A percentile compares a stretch with the other conserved stretches of the same genome.
These are phyloP conservation scores for Aphidoletes aphidimyza DNA, from an alignment of 2,888 invertebrate species.

Conservation along the genomic window DNA sequence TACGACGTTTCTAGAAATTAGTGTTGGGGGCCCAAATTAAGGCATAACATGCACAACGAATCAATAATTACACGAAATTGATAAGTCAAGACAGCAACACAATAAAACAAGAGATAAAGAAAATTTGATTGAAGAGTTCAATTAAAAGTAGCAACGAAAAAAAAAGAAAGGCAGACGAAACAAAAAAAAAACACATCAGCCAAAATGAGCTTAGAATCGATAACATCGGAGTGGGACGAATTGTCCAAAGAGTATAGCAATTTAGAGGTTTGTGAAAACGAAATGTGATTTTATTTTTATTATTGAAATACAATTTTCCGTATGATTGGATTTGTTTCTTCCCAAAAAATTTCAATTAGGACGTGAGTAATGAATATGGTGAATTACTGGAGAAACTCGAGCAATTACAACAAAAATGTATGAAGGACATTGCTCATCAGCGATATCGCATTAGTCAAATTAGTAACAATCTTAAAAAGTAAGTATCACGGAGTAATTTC, in stretches of 20 bases:
- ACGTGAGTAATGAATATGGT: constrained; percentile 83
- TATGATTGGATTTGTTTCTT: constrained; percentile 59
- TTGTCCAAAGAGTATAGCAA: constrained; percentile 80
- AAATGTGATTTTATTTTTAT: constrained; percentile 54
- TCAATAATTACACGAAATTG: background rate
- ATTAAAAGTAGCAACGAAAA: background rate
- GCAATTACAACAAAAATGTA: constrained; percentile 85
- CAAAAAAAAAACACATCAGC: background rate
- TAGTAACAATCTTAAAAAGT: constrained; percentile 82
- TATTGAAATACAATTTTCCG: constrained; percentile 56
- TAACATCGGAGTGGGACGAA: constrained; percentile 81
- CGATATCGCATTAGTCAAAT: constrained; percentile 89
- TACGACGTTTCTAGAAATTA: background rate
- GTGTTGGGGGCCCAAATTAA: background rate
- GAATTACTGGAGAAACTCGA: constrained; percentile 86
- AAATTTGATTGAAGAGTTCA: background rate
- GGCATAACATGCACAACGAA: constrained; percentile 22
- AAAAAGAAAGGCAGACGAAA: background rate
- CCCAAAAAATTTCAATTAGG: constrained; percentile 68
- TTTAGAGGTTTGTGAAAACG: constrained; percentile 74
- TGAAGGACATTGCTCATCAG: constrained; percentile 90
- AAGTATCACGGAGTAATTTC: constrained; percentile 67
- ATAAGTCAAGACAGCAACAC: background rate
- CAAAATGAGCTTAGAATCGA: constrained; percentile 63
- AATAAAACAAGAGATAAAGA: background rate